Base-by-base conservation (phyloP, 2,797 vertebrate species). In the Hozukius guyotensis region DNA sequence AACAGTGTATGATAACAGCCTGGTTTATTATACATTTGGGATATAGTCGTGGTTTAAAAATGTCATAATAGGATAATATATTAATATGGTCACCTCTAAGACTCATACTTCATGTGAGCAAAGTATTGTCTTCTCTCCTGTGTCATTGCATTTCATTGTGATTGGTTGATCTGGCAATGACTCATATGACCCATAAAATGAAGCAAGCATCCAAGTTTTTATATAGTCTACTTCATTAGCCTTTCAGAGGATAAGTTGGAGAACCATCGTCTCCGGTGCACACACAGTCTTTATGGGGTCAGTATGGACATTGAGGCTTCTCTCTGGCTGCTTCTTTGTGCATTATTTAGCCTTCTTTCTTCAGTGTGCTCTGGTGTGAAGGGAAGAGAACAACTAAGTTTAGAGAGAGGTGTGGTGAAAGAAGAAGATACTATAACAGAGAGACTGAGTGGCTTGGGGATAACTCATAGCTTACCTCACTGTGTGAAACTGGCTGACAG, bases 401-500 rank as follows among this genome's bases (percentile, higher is more conserved):
- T 71, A 13, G 42, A 78, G 8, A 69, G 25, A 46, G 18, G 4
- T 55, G 5, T 32, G 4, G 20, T 79, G 31, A 31, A 31, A 34
- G 63, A 66, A 57, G n/a, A 77, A 22, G n/a, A 77, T 3, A 31
- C 2, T 36, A 2, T 55, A 2, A 60, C 20, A 38, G 22, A 73
- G 4, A 46, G 4, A 22, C 10, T 46, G 14, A 46, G 32, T 3
- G 25, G 18, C 72, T 68, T 83, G 27, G 25, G 6, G 16, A 66
- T 27, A 18, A 27, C 64, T 75, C 76, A 64, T 46, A 52, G 29
- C 27, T 64, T 64, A 42, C 46, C 34, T 72, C 72, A 53, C 0
- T 96, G 95, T 86, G 74, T 76, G 61, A 90, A 75, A 73, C 38
- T 92, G 31, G 59, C 49, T 31, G 78, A 92, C 56, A 85, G 82